These are phyloP conservation scores for Digitonthophagus gazella DNA, from an alignment of 2,888 invertebrate genomes.

Conservation along the genomic window DNA sequence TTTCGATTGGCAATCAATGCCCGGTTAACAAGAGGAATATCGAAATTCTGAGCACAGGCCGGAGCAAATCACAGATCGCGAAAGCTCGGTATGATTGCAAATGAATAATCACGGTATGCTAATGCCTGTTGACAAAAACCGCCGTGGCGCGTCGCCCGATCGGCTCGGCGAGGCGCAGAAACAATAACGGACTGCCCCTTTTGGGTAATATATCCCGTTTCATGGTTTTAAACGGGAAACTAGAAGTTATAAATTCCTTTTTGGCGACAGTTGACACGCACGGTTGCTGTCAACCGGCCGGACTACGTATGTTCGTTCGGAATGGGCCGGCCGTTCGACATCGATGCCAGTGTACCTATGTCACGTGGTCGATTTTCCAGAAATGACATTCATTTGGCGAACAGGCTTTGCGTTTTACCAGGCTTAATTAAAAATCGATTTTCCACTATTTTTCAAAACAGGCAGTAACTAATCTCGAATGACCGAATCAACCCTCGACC, in stretches of 20 bases:
- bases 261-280: constrained; percentile 24
- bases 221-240: constrained; percentile 26
- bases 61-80: neutral
- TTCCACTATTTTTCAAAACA: neutral
- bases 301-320: constrained; percentile 21
- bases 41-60: constrained; percentile 2
- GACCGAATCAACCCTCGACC: neutral
- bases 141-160: too few relatives aligned
- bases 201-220: constrained; percentile 13
- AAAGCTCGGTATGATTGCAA: neutral
- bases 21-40: constrained; percentile 7
- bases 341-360: constrained; percentile 19
- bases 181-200: constrained; percentile 3
- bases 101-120: neutral
- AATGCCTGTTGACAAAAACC: neutral
- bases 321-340: constrained; percentile 14
- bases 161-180: constrained; percentile 5
- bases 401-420: neutral
- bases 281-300: constrained; percentile 24
- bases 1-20: constrained; percentile 11
- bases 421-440: neutral
- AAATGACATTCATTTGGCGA: constrained; percentile 12
- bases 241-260: constrained; percentile 26
- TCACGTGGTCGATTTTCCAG: constrained; percentile 21
- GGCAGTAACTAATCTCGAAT: neutral